phyloP scores from a whole-genome alignment of 2,797 vertebrate species.

The Holocentrus rufus region DNA sequence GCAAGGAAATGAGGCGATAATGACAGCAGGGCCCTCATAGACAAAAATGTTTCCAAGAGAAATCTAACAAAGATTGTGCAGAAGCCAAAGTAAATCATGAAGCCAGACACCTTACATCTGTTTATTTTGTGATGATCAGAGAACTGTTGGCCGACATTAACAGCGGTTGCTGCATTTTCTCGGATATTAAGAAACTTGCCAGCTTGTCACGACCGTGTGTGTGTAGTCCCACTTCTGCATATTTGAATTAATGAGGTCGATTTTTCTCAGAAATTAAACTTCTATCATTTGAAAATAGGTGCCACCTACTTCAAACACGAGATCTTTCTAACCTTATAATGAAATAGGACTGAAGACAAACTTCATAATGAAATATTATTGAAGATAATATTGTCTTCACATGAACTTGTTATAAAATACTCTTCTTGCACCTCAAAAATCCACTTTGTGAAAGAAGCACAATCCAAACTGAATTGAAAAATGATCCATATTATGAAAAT shows the following conservation, averaged over 20 bases:
- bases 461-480: conserved; percentile 10
- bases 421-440: conserved; percentile 10
- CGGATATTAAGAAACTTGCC: not conserved
- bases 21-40: conserved; percentile 12
- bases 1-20: conserved; percentile 37
- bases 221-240: too few relatives aligned
- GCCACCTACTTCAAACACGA: too few relatives aligned
- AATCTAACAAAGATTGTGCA: conserved; percentile 25
- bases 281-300: too few relatives aligned
- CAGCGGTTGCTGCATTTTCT: not conserved
- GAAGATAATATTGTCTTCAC: not conserved
- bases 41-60: conserved; percentile 4
- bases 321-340: too few relatives aligned
- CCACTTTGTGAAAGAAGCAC: conserved; percentile 18
- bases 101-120: not conserved
- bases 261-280: too few relatives aligned
- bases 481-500: conserved; percentile 30
- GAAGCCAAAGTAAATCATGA: not conserved
- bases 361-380: not conserved
- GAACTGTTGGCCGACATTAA: not conserved
- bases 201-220: too few relatives aligned
- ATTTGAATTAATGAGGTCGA: too few relatives aligned
- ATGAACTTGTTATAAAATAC: not conserved
- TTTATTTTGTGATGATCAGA: not conserved
- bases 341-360: not conserved